These are phyloP conservation scores for Lophotriccus pileatus DNA, from an alignment of 2,797 vertebrate species.

Conservation along the genomic window DNA sequence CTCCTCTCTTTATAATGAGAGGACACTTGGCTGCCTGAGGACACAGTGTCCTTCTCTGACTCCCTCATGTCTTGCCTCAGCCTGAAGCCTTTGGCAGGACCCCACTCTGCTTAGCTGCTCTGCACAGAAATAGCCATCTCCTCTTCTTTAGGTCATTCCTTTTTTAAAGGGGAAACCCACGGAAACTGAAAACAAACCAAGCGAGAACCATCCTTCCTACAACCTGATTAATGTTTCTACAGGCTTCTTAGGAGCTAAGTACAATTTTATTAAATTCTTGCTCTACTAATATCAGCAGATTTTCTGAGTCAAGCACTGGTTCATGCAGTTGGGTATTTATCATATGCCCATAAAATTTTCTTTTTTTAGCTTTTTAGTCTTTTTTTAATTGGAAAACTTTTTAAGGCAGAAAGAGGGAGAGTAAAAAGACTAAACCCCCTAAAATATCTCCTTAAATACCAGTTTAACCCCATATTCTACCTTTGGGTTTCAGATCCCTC, in stretches of 20 bases:
- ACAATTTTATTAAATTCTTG: conserved; percentile 38
- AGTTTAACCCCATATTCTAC: not conserved
- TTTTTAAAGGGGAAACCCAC: not conserved
- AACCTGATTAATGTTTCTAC: not conserved
- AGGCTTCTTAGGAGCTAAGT: not conserved
- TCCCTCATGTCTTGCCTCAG: not conserved
- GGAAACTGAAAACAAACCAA: not conserved
- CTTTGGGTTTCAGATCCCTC: not conserved
- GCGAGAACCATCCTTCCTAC: not conserved
- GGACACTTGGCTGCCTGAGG: not conserved
- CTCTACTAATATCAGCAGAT: not conserved
- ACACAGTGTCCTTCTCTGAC: not conserved
- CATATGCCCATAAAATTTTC: not conserved
- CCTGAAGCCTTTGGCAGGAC: not conserved
- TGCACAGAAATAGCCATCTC: not conserved
- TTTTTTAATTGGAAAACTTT: not conserved
- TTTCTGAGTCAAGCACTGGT: not conserved
- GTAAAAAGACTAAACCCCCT: not conserved
- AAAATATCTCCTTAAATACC: not conserved
- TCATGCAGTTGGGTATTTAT: not conserved
- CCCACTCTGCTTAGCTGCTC: not conserved
- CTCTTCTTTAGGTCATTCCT: not conserved
- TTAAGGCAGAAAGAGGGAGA: not conserved
- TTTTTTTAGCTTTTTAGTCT: not conserved
- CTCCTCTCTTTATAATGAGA: not conserved